Evolutionary conservation across 2,113 vertebrate species (phyloP), one percentile per base, ranked within the genome.

Genomic region (Solea solea): DNA sequence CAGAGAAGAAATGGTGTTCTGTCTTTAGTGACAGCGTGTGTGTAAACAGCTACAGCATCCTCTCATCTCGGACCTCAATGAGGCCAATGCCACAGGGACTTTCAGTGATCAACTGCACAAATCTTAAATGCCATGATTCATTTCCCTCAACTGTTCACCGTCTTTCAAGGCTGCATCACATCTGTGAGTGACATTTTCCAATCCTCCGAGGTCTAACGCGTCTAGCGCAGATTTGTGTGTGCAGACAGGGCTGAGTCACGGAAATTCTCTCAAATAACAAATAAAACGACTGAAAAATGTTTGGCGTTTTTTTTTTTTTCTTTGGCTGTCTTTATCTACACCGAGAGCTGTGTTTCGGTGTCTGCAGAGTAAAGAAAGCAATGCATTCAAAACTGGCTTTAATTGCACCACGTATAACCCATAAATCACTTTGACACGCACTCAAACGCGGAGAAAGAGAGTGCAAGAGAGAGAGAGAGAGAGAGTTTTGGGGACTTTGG

Each of bases 111-210:
- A 86, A 59, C 78, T 52, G 56, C 69, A 54, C 45, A 49, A 34
- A 72, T 72, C 72, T 77, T 68, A 87, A 87, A 82, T 64, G 76
- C 46, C 60, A 54, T 45, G 14, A 72, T 76, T 81, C 11, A 16
- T 82, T 90, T 90, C 46, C 51, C 14, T 65, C 89, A 84, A 84
- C 72, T 80, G 64, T 60, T 59, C 5, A 34, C 85, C 84, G 64
- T 86, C 83, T 80, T 80, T 53, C 63, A 62, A 9, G 16, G 34
- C 34, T 34, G 34, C 34, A 34, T 3, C 34, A 34, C 34, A 34
- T 34, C 34, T 50, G 45, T 61, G 40, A 21, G 10, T 10, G 14
- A 51, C 59, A 54, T 58, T 13, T 56, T 58, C 66, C 11, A 8
- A 69, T 34, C 5, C 34, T 34, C 34, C 34, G 2, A 34, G 34